phyloP scores from a whole-genome alignment of 2,888 invertebrate genomes.

The Euplexia lucipara region DNA sequence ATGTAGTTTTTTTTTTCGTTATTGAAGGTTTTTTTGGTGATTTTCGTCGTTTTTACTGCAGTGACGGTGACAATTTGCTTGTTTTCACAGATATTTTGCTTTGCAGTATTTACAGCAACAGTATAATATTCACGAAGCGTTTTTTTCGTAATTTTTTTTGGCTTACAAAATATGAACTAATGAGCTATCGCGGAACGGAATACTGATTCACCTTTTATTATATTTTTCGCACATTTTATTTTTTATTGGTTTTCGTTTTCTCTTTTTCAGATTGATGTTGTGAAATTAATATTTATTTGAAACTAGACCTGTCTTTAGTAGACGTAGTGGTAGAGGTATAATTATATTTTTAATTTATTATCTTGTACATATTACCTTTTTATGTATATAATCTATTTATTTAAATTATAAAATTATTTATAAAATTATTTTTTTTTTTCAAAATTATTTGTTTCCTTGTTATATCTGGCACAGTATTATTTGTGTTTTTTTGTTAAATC shows the following conservation, averaged over 20 bases:
- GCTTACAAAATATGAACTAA: conserved; percentile 32
- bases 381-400: conserved; percentile 38
- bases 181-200: conserved; percentile 21
- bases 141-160: neutral
- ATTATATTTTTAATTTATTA: conserved; percentile 34
- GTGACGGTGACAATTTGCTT: conserved; percentile 20
- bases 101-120: conserved; percentile 25
- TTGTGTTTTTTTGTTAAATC: conserved; percentile 19
- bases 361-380: conserved; percentile 36
- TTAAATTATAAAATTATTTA: neutral
- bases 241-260: conserved; percentile 16
- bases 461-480: conserved; percentile 45
- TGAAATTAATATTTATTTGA: conserved; percentile 26
- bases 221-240: neutral
- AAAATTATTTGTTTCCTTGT: conserved; percentile 11
- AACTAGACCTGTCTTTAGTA: neutral
- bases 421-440: no score
- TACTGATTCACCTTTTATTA: neutral
- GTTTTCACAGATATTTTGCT: conserved; percentile 43
- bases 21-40: conserved; percentile 24
- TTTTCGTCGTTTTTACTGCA: conserved; percentile 23
- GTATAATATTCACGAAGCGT: neutral
- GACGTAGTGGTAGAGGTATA: conserved; percentile 42
- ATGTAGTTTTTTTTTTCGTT: conserved; percentile 20
- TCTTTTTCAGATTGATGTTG: conserved; percentile 44